A percentile compares a stretch with the other conserved stretches of the same genome.
Evolutionary conservation across 2,797 vertebrate species (phyloP).

Genomic region (Peromyscus aztecus): DNA sequence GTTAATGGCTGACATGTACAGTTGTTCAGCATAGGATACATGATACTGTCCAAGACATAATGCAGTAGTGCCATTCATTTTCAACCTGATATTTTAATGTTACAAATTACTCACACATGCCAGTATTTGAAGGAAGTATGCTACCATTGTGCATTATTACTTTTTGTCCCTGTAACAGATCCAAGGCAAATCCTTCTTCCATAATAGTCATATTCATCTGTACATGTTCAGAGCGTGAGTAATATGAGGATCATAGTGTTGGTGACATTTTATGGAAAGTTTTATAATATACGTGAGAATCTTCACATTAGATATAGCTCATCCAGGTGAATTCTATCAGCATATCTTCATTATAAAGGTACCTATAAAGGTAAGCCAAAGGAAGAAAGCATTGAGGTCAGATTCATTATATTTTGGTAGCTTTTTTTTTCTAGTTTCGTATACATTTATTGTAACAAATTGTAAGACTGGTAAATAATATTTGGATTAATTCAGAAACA

Average conservation of each 20-base stretch:
- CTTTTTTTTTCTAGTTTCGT: constrained; percentile 3
- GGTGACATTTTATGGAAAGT: constrained; percentile 72
- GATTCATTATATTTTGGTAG: background rate
- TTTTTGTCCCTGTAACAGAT: constrained; percentile 44
- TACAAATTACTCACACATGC: background rate
- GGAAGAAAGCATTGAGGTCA: constrained; percentile 30
- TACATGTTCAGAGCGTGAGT: constrained; percentile 50
- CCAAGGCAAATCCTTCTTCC: constrained; percentile 33
- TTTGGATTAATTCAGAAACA: background rate
- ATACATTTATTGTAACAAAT: constrained; percentile 36
- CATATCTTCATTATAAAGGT: constrained; percentile 66
- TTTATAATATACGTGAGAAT: constrained; percentile 69
- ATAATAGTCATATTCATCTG: constrained; percentile 66
- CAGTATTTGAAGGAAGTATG: background rate
- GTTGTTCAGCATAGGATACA: background rate
- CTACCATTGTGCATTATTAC: background rate
- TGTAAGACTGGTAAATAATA: background rate
- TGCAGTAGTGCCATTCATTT: background rate
- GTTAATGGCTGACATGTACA: background rate
- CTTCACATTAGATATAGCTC: constrained; percentile 60
- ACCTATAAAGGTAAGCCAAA: constrained; percentile 50
- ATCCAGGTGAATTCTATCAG: constrained; percentile 66
- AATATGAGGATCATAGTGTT: constrained; percentile 60
- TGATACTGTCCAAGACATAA: background rate
- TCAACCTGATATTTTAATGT: background rate